These are phyloP conservation scores for Brachypodius melanocephalos DNA, from an alignment of 2,113 vertebrate genomes.

Conservation along the genomic window DNA sequence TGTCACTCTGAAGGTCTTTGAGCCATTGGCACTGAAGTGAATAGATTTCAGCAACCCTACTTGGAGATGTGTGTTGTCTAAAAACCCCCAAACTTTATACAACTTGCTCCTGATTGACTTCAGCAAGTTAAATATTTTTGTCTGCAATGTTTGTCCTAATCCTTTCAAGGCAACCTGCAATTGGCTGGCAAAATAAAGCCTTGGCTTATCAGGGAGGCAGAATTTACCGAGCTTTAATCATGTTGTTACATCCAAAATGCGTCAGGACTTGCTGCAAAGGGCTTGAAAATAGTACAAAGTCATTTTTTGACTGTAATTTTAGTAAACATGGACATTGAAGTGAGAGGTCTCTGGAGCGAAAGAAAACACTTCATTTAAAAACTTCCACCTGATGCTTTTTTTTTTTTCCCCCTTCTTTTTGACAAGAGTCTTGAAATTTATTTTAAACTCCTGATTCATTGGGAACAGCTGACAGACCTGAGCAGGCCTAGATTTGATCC, in stretches of 20 bases:
- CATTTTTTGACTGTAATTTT: neutral
- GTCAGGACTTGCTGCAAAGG: neutral
- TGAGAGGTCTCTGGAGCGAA: accelerated
- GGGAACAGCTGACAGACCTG: neutral
- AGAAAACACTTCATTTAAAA: neutral
- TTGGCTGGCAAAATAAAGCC: neutral
- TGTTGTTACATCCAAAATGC: neutral
- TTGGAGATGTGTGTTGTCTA: neutral
- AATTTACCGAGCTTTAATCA: neutral
- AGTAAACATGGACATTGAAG: neutral
- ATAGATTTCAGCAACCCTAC: neutral
- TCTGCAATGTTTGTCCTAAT: accelerated
- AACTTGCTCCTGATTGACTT: neutral
- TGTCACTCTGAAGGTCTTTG: neutral
- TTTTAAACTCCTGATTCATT: neutral
- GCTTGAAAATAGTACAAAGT: constrained; percentile 4
- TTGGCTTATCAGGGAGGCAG: neutral
- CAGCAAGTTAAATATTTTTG: constrained; percentile 10
- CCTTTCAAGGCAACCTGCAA: neutral
- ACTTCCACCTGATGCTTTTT: neutral
- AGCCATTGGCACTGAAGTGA: neutral
- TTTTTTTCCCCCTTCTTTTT: neutral
- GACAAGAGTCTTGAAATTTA: neutral
- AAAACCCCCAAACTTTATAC: neutral
- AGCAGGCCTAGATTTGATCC: neutral